These are phyloP conservation scores for Tautogolabrus adspersus DNA, from an alignment of 2,113 vertebrate genomes.

Conservation along the genomic window DNA sequence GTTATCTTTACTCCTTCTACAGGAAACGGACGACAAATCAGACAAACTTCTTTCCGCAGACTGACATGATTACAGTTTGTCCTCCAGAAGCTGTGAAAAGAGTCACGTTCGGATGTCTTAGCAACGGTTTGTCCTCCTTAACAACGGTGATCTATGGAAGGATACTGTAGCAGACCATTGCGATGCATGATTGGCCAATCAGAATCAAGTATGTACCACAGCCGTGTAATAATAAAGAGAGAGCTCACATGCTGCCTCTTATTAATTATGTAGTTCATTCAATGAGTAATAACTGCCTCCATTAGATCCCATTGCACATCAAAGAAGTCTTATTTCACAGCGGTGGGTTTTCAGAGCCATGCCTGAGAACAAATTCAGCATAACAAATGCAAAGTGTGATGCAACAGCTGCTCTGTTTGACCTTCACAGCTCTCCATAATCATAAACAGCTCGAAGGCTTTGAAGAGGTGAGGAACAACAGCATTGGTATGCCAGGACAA, in stretches of 20 bases:
- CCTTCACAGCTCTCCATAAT: slow-evolving; percentile 43
- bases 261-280: slow-evolving; percentile 31
- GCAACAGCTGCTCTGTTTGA: slow-evolving; percentile 48
- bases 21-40: too few relatives aligned
- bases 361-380: slow-evolving; percentile 35
- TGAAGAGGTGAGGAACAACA: slow-evolving; percentile 34
- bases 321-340: slow-evolving; percentile 18
- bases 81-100: too few relatives aligned
- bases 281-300: slow-evolving; percentile 16
- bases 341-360: slow-evolving; percentile 16
- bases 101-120: too few relatives aligned
- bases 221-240: neutral
- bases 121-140: too few relatives aligned
- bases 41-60: too few relatives aligned
- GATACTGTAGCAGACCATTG: too few relatives aligned
- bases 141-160: too few relatives aligned
- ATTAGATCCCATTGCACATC: slow-evolving; percentile 37
- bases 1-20: too few relatives aligned
- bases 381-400: slow-evolving; percentile 50
- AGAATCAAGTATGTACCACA: too few relatives aligned
- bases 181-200: too few relatives aligned
- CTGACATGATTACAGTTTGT: too few relatives aligned
- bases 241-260: neutral
- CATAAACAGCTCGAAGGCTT: slow-evolving; percentile 44
- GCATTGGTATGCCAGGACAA: slow-evolving; percentile 50